Base-by-base conservation (phyloP, 2,113 vertebrate species). In the Marcusenius ussheri region DNA sequence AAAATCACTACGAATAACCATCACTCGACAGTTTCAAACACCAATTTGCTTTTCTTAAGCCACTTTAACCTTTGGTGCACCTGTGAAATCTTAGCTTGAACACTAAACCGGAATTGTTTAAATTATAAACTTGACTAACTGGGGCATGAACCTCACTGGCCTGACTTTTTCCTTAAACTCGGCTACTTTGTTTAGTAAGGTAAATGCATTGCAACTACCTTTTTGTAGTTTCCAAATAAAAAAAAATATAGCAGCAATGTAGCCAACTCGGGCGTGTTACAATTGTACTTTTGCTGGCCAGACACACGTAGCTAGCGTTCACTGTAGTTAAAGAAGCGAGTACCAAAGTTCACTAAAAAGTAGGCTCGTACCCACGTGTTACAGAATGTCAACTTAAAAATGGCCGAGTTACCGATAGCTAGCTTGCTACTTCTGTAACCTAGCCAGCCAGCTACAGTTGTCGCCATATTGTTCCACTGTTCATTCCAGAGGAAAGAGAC, bases 1-100 rank as follows among this genome's bases (percentile, higher is more conserved):
- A 97, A 96, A 96, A 96, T 96, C 80, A 94, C 94, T 90, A 91
- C 77, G 93, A 96, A 93, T 95, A 93, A 96, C 95, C 88, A 96
- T 95, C 96, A 96, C 96, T 97, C 94, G 93, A 90, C 95, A 96
- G 95, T 97, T 93, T 95, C 92, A 93, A 93, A 92, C 91, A 53
- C 90, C 91, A 85, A 93, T 90, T 92, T 49, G 42, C 58, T 49
- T 89, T 84, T 46, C 62, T 80, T 88, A 27, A 58, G 45, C 39
- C n/a, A 42, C 35, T 39, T 80, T 42, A 74, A 58, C 13, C 39
- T 21, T 24, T 15, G 53, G 50, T 49, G 88, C 77, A 89, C 31
- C 51, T 46, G 80, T 45, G 89, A 89, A 21, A 89, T 62, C 80
- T 42, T n/a, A 42, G n/a, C 56, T 62, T 7, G 35, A 47, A 70